Evolutionary conservation across 1,140 invertebrate species (phyloP).

Genomic region (Zaprionus ghesquierei): DNA sequence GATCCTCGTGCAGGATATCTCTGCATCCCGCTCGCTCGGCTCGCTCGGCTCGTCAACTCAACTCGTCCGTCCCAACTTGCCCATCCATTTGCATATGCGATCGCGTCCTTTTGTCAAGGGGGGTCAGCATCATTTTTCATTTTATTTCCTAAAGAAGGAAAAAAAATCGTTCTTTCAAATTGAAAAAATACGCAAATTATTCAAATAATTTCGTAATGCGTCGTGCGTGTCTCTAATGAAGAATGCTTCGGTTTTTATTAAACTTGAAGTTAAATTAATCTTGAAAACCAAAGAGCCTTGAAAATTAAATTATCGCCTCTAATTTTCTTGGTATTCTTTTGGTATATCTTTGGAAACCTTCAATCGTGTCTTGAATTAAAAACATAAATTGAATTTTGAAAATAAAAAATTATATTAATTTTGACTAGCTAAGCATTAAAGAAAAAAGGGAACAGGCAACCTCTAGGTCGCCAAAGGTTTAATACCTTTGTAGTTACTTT

Average conservation of each 20-base stretch:
- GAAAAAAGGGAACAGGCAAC: too few species aligned
- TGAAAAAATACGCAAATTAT: constrained; percentile 57
- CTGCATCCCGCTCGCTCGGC: constrained; percentile 19
- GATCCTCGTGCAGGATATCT: constrained; percentile 61
- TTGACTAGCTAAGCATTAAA: too few species aligned
- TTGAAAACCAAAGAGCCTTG: background rate
- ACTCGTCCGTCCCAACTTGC: background rate
- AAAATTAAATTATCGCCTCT: too few species aligned
- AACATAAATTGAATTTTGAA: too few species aligned
- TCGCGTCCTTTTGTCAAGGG: constrained; percentile 59
- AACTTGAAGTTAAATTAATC: background rate
- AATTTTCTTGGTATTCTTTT: too few species aligned
- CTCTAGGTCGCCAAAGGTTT: too few species aligned
- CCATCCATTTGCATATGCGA: constrained; percentile 70
- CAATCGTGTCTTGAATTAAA: too few species aligned
- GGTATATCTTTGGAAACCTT: too few species aligned
- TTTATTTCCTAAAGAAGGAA: constrained; percentile 23
- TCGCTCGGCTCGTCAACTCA: background rate
- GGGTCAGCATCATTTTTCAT: constrained; percentile 79
- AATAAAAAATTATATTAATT: too few species aligned
- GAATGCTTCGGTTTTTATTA: background rate
- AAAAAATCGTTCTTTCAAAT: constrained; percentile 51
- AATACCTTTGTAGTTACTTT: too few species aligned
- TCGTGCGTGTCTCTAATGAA: background rate
- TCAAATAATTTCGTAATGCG: constrained; percentile 30